Base-by-base conservation (phyloP, 2,797 vertebrate genomes). In the Arnoldichthys spilopterus region DNA sequence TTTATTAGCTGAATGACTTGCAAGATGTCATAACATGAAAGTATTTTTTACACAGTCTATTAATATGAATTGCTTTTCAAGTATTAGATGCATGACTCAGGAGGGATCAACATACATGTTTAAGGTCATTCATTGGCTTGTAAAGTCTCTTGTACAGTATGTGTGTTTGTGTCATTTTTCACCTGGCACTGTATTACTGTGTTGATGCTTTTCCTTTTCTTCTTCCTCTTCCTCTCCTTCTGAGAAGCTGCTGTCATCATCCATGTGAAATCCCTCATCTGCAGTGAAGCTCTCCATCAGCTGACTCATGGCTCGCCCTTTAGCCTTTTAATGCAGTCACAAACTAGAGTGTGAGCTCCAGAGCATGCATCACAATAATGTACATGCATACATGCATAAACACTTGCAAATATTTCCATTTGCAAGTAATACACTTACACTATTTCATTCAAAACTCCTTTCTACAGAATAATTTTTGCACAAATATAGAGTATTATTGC, bases 221-320 rank as follows among this genome's bases (percentile, higher is more conserved):
- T 87, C 88, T 20, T 90, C 91, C 12, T 92, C 92, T 45, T 94
- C 94, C 6, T 97, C 96, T 3, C 93, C 95, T 74, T 98, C 97
- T 0, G 96, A 98, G 87, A 98, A 97, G 90, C 96, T 97, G 94
- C 95, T 97, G 83, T 96, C 95, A 66, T 95, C 94, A 0, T 96
- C 95, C 43, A 99, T 93, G 66, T 89, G 93, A 13, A 98, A 98
- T 88, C 94, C 95, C 0, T 95, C 95, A 30, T 98, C 95, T 1
- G 94, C 94, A 0, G 96, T 88, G 22, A 99, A 96, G 90, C 96
- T 98, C 90, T 98, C 95, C 87, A 99, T 92, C 77, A 99, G 94
- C 11, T 94, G 94, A 86, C 96, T 98, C 72, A 98, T 95, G 0
- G 95, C 96, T 5, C 93, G 94, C 62, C 96, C 96, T 88, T 96